Base-by-base conservation (phyloP, 2,888 invertebrate genomes). In the Mycogona germanica region DNA sequence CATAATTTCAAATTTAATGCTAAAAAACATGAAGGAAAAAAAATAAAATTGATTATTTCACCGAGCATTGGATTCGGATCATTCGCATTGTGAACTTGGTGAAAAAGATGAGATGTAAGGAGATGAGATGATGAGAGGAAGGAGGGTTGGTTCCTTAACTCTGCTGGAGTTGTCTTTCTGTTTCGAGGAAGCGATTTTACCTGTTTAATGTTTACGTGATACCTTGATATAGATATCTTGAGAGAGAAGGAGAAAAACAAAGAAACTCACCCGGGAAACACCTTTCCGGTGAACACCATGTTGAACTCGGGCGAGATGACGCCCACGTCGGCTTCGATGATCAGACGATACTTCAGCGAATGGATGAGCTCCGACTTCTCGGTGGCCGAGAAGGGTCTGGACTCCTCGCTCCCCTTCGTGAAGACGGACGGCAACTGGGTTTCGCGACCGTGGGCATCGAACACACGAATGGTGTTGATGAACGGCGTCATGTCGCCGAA, bases 291-390 rank as follows among this genome's bases (percentile, higher is more conserved):
- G 56, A 75, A 71, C 48, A 74, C 68, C 73, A 75, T 73, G 44
- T 70, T 68, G 61, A 75, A 76, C 61, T 75, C 73, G 42, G 75
- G 74, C 60, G 72, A 72, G 58, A 71, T 67, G 35, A 74, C 65
- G 17, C 68, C 69, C 4, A 74, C 63, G 50, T 74, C 72, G 6
- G 72, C 70, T 63, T 75, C 73, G 38, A 76, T 60, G 6, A 73
- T 72, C 23, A 75, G 62, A 61, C 72, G 68, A 61, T 67, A 69
- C 32, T 64, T 60, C 49, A 41, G 57, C 38, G 52, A 53, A 23
- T 38, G 29, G 4, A 28, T 23, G 14, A 19, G 9, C 6, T 40
- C 42, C 17, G 21, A 26, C 12, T 38, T 49, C 23, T 23, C 25
- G 19, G 49, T 4, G 51, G 56, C n/a, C 54, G 55, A 38, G 50